A percentile compares a stretch with the other conserved stretches of the same genome.
These are phyloP conservation scores for Heliocidaris erythrogramma DNA, from an alignment of 35 echinoderm and acorn worm genomes.

Conservation along the genomic window DNA sequence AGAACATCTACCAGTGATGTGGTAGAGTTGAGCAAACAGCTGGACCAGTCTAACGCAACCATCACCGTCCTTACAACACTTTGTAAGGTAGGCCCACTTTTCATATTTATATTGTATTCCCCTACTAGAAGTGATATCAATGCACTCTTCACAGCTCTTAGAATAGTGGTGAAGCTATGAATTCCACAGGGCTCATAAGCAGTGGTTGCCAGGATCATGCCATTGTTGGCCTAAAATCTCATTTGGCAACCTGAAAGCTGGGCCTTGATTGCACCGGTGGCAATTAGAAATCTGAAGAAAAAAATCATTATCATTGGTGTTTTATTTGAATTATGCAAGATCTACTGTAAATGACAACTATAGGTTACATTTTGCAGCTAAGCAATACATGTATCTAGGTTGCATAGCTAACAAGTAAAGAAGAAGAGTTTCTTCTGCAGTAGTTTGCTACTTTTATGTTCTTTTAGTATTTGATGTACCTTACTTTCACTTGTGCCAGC, in stretches of 20 bases:
- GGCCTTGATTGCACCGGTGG: not conserved
- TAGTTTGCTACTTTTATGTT: too few relatives aligned
- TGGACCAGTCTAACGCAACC: slow-evolving; percentile 59
- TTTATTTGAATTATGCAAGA: too few relatives aligned
- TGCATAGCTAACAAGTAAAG: too few relatives aligned
- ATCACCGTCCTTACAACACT: slow-evolving; percentile 46
- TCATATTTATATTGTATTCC: not conserved
- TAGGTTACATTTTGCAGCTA: too few relatives aligned
- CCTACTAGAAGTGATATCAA: not conserved
- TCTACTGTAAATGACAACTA: too few relatives aligned
- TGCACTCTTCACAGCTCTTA: too few relatives aligned
- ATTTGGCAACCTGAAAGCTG: not conserved
- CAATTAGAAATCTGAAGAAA: not conserved
- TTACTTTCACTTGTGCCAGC: too few relatives aligned
- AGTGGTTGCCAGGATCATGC: not conserved
- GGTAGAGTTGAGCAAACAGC: slow-evolving; percentile 53
- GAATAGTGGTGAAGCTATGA: too few relatives aligned
- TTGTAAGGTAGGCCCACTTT: slow-evolving; percentile 42
- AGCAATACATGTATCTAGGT: too few relatives aligned
- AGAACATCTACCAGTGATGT: slow-evolving; percentile 68
- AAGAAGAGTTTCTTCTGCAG: too few relatives aligned
- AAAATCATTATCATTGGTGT: too few relatives aligned
- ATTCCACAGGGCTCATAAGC: not conserved
- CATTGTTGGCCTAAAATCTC: not conserved
- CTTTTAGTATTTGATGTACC: too few relatives aligned